A percentile compares a stretch with the other conserved stretches of the same genome.
phyloP scores from a whole-genome alignment of 2,113 vertebrate genomes.

The Pagrus major region DNA sequence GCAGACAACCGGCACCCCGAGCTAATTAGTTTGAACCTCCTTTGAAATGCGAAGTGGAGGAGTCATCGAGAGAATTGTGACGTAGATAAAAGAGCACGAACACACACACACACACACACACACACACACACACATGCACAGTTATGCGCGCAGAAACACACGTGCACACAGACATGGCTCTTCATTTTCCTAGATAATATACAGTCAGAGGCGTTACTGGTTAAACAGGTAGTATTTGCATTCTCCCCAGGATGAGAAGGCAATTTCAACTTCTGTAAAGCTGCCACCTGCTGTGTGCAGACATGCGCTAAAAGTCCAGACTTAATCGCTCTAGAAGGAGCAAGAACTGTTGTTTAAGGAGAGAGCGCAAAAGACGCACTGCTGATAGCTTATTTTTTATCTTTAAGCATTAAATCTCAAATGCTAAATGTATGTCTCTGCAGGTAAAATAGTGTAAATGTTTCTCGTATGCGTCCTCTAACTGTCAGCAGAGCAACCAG shows the following conservation, averaged over 20 bases:
- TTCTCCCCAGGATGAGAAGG: slow-evolving; percentile 56
- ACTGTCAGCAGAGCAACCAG: slow-evolving; percentile 66
- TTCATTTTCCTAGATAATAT: slow-evolving; percentile 71
- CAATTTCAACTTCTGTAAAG: slow-evolving; percentile 47
- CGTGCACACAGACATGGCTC: slow-evolving; percentile 5
- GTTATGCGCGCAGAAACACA: neutral
- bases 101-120: slow-evolving; percentile 10
- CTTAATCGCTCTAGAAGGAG: slow-evolving; percentile 33
- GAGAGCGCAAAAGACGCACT: slow-evolving; percentile 16
- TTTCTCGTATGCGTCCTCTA: slow-evolving; percentile 35
- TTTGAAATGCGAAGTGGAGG: slow-evolving; percentile 64
- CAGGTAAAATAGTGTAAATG: slow-evolving; percentile 36
- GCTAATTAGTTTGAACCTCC: slow-evolving; percentile 71
- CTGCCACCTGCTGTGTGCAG: slow-evolving; percentile 49
- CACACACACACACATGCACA: slow-evolving; percentile 2
- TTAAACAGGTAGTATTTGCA: slow-evolving; percentile 78
- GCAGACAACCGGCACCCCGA: slow-evolving; percentile 44
- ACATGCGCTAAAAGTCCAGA: slow-evolving; percentile 42
- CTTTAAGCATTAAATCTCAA: slow-evolving; percentile 19
- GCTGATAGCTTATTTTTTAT: slow-evolving; percentile 1
- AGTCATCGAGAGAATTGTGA: slow-evolving; percentile 58
- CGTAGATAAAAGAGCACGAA: slow-evolving; percentile 31
- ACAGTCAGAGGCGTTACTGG: slow-evolving; percentile 46
- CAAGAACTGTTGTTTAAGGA: slow-evolving; percentile 27
- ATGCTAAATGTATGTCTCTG: slow-evolving; percentile 25